A percentile compares a stretch with the other conserved stretches of the same genome.
Conservation (phyloP, 1,140 invertebrate species). For the Drosophila repletoides region DNA sequence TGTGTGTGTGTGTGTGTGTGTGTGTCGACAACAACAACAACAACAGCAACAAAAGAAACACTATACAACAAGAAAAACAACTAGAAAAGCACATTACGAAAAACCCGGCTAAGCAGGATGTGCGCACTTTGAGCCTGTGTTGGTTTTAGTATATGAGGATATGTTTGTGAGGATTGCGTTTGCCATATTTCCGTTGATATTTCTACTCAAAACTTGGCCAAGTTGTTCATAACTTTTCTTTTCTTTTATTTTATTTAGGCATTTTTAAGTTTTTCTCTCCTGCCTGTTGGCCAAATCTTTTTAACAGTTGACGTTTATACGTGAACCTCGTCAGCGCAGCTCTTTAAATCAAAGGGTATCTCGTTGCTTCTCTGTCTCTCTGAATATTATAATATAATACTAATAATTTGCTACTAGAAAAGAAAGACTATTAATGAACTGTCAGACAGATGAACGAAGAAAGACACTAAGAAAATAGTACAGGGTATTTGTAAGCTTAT, state of each 20-base stretch:
- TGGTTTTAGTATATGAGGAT: slow-evolving; percentile 20
- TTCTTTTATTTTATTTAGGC: slow-evolving; percentile 26
- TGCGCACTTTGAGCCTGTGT: slow-evolving; percentile 60
- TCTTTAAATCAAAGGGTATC: slow-evolving; percentile 5
- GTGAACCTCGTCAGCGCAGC: background rate
- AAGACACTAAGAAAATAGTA: no score
- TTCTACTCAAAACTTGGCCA: slow-evolving; percentile 58
- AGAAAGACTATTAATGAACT: no score
- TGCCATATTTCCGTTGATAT: slow-evolving; percentile 70
- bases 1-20: slow-evolving; percentile 13
- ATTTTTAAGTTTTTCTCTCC: slow-evolving; percentile 39
- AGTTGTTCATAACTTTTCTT: slow-evolving; percentile 34
- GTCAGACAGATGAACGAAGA: no score
- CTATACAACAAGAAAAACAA: slow-evolving; percentile 48
- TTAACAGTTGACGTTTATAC: slow-evolving; percentile 27
- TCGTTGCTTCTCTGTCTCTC: no score
- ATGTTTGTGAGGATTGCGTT: slow-evolving; percentile 20
- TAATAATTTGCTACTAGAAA: no score
- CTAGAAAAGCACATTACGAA: slow-evolving; percentile 60
- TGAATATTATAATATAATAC: no score
- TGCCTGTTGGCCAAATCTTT: slow-evolving; percentile 21
- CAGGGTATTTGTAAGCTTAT: no score
- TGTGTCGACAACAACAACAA: slow-evolving; percentile 32
- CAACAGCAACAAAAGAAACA: slow-evolving; percentile 18
- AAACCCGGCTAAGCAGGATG: slow-evolving; percentile 65